These are phyloP conservation scores for Thelaira solivaga DNA, from an alignment of 2,888 invertebrate genomes.

Conservation along the genomic window DNA sequence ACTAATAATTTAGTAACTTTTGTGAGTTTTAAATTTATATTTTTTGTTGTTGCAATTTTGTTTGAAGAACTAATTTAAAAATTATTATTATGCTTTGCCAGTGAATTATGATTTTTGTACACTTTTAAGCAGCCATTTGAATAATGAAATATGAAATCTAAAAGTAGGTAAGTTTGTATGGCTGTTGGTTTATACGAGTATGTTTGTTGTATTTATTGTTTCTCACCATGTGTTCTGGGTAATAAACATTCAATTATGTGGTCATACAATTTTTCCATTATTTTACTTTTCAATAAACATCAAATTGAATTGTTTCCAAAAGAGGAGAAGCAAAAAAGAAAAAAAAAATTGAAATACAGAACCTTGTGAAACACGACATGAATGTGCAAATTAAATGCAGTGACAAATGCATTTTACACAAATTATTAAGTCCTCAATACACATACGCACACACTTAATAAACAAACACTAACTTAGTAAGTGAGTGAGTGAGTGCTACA, in stretches of 20 bases:
- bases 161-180: too few relatives aligned
- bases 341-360: too few relatives aligned
- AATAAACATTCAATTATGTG: slow-evolving; percentile 60
- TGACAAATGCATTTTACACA: slow-evolving; percentile 66
- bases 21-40: too few relatives aligned
- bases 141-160: slow-evolving; percentile 6
- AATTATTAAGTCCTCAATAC: slow-evolving; percentile 48
- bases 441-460: not conserved
- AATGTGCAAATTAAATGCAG: slow-evolving; percentile 66
- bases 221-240: slow-evolving; percentile 56
- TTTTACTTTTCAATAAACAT: slow-evolving; percentile 57
- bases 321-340: slow-evolving; percentile 24
- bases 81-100: too few relatives aligned
- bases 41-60: too few relatives aligned
- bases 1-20: too few relatives aligned
- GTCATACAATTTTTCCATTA: slow-evolving; percentile 60
- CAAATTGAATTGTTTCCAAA: slow-evolving; percentile 58
- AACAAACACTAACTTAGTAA: not conserved
- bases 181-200: too few relatives aligned
- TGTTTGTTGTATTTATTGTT: slow-evolving; percentile 32
- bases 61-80: too few relatives aligned
- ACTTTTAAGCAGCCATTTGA: slow-evolving; percentile 6
- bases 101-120: slow-evolving; percentile 12
- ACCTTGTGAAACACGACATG: slow-evolving; percentile 50
- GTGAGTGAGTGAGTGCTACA: not conserved